Percentiles rank a stretch among this genome's conserved stretches.
Evolutionary conservation across 2,797 vertebrate genomes (phyloP).

Genomic region (Micromesistius poutassou): DNA sequence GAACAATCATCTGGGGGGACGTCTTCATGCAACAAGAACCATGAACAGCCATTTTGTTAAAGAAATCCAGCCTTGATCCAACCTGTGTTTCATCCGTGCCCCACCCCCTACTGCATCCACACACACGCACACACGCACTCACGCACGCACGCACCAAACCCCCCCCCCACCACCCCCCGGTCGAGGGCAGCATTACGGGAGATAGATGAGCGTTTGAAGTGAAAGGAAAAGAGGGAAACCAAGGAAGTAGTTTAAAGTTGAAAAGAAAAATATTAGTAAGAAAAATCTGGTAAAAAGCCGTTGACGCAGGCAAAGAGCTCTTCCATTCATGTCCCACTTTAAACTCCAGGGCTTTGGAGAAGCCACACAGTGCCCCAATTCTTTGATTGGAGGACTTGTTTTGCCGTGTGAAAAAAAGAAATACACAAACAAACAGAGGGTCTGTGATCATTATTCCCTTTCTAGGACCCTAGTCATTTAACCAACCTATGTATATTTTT

Average conservation of each 20-base stretch:
- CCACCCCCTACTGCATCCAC: constrained; percentile 38
- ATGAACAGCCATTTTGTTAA: constrained; percentile 58
- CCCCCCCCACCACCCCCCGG: constrained; percentile 7
- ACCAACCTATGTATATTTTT: neutral
- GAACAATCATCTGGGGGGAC: constrained; percentile 51
- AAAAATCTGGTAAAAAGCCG: constrained; percentile 18
- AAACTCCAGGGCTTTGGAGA: neutral
- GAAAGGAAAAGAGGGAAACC: constrained; percentile 9
- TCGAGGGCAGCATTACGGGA: constrained; percentile 45
- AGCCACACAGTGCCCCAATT: neutral
- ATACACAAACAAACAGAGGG: neutral
- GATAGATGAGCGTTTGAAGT: constrained; percentile 46
- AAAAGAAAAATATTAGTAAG: constrained; percentile 20
- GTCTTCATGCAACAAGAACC: constrained; percentile 46
- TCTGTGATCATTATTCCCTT: neutral
- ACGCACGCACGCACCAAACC: neutral
- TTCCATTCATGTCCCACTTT: constrained; percentile 40
- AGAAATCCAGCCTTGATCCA: constrained; percentile 47
- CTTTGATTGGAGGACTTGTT: neutral
- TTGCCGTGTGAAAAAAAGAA: neutral
- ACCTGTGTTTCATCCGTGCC: constrained; percentile 40
- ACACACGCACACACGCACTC: constrained; percentile 10
- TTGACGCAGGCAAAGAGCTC: constrained; percentile 26
- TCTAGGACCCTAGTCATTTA: neutral
- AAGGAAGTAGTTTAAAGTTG: constrained; percentile 28